Evolutionary conservation across 2,113 vertebrate genomes (phyloP), one percentile per base, ranked within the genome.

Genomic region (Balaeniceps rex): DNA sequence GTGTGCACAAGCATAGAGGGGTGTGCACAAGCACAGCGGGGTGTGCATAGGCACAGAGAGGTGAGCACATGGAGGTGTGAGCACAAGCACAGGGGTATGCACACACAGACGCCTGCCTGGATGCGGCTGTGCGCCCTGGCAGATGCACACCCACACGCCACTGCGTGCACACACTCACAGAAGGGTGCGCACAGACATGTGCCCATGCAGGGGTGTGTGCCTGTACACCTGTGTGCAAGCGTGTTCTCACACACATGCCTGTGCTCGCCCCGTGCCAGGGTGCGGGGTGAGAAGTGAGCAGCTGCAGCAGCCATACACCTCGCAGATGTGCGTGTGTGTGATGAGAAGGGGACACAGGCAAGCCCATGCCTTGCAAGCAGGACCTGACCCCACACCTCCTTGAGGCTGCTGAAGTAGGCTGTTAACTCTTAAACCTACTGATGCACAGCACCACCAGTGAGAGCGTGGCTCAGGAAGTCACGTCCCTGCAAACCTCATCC

Each of bases 381-480:
- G 14, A 13, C 36, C 51, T 16, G 46, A n/a, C 7, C 24, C 24
- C 0, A 0, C 26, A 6, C 51, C 33, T 46, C 60, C 54, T 24
- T 12, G 3, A 31, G 31, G 52, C 42, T 36, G 52, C 54, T 42
- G 1, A 22, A 44, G 26, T 1, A 12, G 38, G 72, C 46, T 46
- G 77, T 60, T 87, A 49, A 71, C 69, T 84, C 94, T 64, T 13
- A 49, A 89, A 10, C 60, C 77, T 75, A 58, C 65, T 7, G 55
- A 75, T 1, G 17, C 12, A 2, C 4, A 26, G 54, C n/a, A 34
- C 44, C 0, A 0, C 17, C 0, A 0, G 26, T 2, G 9, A 60
- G 25, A 57, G 40, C 1, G 1, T 0, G 0, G 42, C 74, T 57
- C 33, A 22, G 87, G 90, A 57, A 61, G 34, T 47, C 88, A 17